Evolutionary conservation across 2,888 invertebrate species (phyloP).

Genomic region (Xestia sexstrigata): DNA sequence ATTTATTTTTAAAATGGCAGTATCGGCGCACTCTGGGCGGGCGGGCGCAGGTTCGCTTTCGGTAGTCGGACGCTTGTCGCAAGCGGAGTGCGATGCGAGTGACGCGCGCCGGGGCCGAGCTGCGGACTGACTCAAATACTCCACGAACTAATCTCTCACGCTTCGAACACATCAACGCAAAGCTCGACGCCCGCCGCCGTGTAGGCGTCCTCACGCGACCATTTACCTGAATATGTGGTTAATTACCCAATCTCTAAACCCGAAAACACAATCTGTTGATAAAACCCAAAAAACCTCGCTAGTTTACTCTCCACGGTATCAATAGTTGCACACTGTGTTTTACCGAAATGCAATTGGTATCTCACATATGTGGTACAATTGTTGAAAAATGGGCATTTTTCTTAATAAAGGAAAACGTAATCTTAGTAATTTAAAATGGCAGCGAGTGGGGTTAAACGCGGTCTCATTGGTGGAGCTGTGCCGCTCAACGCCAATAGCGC

Average conservation of each 20-base stretch:
- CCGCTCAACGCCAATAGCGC: constrained; percentile 85
- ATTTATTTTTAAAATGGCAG: constrained; percentile 63
- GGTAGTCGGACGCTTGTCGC: constrained; percentile 66
- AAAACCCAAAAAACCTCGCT: constrained; percentile 12
- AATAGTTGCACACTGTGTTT: not conserved
- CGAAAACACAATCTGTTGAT: constrained; percentile 27
- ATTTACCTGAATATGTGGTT: constrained; percentile 58
- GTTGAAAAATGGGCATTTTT: constrained; percentile 73
- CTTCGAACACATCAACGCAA: constrained; percentile 66
- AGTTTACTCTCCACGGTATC: not conserved
- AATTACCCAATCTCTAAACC: constrained; percentile 42
- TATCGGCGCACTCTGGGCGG: constrained; percentile 70
- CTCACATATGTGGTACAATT: constrained; percentile 56
- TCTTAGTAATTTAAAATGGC: constrained; percentile 76
- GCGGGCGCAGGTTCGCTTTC: constrained; percentile 72
- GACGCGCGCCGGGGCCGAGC: constrained; percentile 72
- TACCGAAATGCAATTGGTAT: constrained; percentile 12
- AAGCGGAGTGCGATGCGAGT: constrained; percentile 72
- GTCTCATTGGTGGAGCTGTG: constrained; percentile 83
- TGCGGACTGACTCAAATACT: constrained; percentile 76
- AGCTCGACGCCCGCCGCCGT: constrained; percentile 66
- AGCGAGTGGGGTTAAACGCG: constrained; percentile 84
- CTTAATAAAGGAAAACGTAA: constrained; percentile 80
- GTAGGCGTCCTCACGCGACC: constrained; percentile 62
- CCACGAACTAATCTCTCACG: constrained; percentile 67